Conservation (phyloP, 2,797 vertebrate species). For the Benthosema pterotum region DNA sequence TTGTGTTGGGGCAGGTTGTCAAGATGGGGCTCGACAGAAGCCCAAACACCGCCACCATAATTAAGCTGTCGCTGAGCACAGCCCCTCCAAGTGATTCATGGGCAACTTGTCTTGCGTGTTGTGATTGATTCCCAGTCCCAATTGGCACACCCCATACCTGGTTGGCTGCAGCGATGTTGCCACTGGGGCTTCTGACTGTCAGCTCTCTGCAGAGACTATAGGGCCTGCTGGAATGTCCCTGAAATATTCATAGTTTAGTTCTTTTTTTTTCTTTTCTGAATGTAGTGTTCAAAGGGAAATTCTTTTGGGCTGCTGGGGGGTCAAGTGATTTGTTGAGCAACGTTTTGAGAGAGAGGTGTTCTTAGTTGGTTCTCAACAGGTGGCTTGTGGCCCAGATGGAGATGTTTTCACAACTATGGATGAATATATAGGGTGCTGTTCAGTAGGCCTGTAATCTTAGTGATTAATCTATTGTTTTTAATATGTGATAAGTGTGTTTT, state of each 20-base stretch:
- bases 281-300: slow-evolving; percentile 5
- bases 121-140: slow-evolving; percentile 40
- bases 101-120: slow-evolving; percentile 37
- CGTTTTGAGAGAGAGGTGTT: not conserved
- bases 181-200: slow-evolving; percentile 23
- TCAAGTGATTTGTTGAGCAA: not conserved
- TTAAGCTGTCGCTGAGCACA: slow-evolving; percentile 72
- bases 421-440: too few relatives aligned
- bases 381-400: not conserved
- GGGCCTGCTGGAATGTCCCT: slow-evolving; percentile 20
- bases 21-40: slow-evolving; percentile 53
- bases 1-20: slow-evolving; percentile 70
- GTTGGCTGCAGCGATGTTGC: slow-evolving; percentile 33
- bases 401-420: slow-evolving; percentile 16
- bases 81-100: slow-evolving; percentile 71
- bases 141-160: slow-evolving; percentile 39
- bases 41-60: slow-evolving; percentile 71
- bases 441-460: too few relatives aligned
- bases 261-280: too few relatives aligned
- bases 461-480: too few relatives aligned
- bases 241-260: slow-evolving; percentile 15
- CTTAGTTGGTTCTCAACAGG: too few relatives aligned
- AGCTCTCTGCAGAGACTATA: slow-evolving; percentile 6
- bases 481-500: too few relatives aligned
- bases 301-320: not conserved